phyloP scores from a whole-genome alignment of 2,888 invertebrate species.

The Drosophila paramelanica region DNA sequence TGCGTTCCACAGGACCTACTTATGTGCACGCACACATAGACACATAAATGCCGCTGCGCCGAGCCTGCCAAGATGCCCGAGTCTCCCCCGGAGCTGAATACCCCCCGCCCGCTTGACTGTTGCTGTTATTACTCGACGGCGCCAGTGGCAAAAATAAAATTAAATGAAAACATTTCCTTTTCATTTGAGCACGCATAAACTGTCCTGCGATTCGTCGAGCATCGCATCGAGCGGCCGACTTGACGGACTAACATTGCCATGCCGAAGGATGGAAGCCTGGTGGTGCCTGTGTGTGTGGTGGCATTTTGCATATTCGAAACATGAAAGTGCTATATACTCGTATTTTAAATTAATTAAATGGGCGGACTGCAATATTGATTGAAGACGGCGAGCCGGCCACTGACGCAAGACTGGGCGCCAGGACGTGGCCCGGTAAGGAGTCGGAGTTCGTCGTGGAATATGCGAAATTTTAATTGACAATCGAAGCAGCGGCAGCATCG shows the following conservation, averaged over 20 bases:
- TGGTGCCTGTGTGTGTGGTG: neutral
- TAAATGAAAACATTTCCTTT: conserved; percentile 82
- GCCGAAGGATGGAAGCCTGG: neutral
- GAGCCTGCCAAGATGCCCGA: conserved; percentile 38
- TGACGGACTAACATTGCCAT: conserved; percentile 43
- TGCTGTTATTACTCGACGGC: conserved; percentile 69
- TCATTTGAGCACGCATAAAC: conserved; percentile 78
- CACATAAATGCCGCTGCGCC: conserved; percentile 18
- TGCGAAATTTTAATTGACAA: conserved; percentile 75
- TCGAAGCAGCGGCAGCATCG: conserved; percentile 34
- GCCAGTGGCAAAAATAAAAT: conserved; percentile 81
- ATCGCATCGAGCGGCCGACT: conserved; percentile 25
- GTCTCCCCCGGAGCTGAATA: conserved; percentile 18
- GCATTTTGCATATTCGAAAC: conserved; percentile 57
- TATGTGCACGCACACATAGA: conserved; percentile 41
- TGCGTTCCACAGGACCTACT: conserved; percentile 64
- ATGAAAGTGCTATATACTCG: conserved; percentile 55
- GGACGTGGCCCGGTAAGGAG: conserved; percentile 6
- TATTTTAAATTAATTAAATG: conserved; percentile 76
- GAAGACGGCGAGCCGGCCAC: conserved; percentile 38
- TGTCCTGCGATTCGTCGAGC: conserved; percentile 39
- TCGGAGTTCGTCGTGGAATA: conserved; percentile 28
- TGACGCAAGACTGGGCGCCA: neutral
- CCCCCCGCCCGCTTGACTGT: conserved; percentile 12
- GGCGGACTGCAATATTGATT: conserved; percentile 69